Conservation (phyloP, 2,888 invertebrate species). For the Ecliptopera silaceata region DNA sequence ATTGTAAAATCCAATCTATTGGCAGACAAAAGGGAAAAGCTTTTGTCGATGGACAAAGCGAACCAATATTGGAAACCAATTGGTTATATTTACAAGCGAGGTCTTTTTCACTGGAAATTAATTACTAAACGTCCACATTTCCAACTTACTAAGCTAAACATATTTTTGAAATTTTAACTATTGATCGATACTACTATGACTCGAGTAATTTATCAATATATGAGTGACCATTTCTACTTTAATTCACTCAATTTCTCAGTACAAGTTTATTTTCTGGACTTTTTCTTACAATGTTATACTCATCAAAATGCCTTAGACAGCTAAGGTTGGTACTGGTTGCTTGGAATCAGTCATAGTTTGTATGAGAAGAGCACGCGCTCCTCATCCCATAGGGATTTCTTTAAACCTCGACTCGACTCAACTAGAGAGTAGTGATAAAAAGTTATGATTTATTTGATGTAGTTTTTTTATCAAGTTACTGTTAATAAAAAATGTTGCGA, state of each 20-base stretch:
- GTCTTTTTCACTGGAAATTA: neutral
- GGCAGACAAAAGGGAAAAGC: neutral
- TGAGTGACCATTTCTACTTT: no score
- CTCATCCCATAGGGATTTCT: slow-evolving; percentile 18
- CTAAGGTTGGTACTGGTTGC: slow-evolving; percentile 6
- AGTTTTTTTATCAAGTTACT: slow-evolving; percentile 24
- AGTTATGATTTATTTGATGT: slow-evolving; percentile 17
- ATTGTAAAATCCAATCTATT: neutral
- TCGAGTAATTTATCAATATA: no score
- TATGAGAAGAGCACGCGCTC: slow-evolving; percentile 9
- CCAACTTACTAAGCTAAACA: no score
- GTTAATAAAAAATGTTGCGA: neutral
- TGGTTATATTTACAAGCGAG: neutral
- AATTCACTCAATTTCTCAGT: neutral
- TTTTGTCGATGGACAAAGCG: neutral
- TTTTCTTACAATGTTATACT: neutral
- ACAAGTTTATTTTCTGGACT: slow-evolving; percentile 1
- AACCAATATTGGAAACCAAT: neutral
- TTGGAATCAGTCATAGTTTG: slow-evolving; percentile 10
- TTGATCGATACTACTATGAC: no score
- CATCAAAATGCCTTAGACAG: neutral
- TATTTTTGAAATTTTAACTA: no score
- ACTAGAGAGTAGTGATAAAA: slow-evolving; percentile 16
- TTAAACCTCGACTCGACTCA: slow-evolving; percentile 15
- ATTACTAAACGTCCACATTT: neutral